These are phyloP conservation scores for Myocastor coypus DNA, from an alignment of 2,113 vertebrate genomes.

Conservation along the genomic window DNA sequence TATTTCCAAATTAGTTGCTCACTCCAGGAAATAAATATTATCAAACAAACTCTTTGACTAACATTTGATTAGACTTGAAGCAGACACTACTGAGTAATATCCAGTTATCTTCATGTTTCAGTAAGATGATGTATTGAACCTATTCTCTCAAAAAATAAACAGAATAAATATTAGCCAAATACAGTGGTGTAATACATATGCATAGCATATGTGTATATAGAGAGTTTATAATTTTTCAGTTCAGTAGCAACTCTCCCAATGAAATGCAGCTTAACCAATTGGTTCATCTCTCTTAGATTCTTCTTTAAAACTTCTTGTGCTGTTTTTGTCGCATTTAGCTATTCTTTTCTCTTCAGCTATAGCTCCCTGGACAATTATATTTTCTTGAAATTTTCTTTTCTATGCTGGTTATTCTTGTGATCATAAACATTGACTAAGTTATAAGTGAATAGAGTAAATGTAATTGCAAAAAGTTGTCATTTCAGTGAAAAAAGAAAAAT, in stretches of 20 bases:
- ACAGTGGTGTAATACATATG: background rate
- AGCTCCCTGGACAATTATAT: background rate
- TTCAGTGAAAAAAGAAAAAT: background rate
- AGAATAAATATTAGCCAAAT: background rate
- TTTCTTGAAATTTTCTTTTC: background rate
- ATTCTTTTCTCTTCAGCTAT: background rate
- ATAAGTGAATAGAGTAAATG: background rate
- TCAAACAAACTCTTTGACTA: background rate
- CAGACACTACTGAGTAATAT: background rate
- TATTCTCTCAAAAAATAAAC: background rate
- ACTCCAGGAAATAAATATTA: background rate
- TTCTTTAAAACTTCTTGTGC: background rate
- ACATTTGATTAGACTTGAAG: background rate
- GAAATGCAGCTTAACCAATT: background rate
- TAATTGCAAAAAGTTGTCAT: background rate
- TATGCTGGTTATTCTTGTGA: background rate
- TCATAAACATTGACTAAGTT: background rate
- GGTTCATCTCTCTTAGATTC: background rate
- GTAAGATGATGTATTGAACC: background rate
- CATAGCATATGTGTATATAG: no score
- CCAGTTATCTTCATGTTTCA: slow-evolving; percentile 1
- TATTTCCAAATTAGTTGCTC: background rate
- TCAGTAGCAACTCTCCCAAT: background rate
- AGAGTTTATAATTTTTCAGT: background rate
- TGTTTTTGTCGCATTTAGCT: background rate